Base-by-base conservation (phyloP, 2,888 invertebrate genomes). In the Stictocephala bisonia region DNA sequence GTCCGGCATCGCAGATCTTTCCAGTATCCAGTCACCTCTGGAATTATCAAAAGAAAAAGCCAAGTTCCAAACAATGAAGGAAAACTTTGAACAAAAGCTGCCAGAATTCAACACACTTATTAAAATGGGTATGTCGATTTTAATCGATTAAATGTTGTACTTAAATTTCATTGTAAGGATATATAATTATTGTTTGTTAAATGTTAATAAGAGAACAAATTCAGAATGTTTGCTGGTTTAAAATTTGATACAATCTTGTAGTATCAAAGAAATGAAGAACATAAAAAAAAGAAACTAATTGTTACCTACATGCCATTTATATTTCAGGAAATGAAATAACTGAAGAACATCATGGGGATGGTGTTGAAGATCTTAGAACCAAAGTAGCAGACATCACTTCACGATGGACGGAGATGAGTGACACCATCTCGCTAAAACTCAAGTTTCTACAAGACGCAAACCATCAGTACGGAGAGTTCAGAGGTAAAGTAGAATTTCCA, bases 381-480 rank as follows among this genome's bases (percentile, higher is more conserved):
- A 87, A 88, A 71, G 88, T 91, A 75, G 91, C 91, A 41, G 88
- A 87, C 70, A 84, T 93, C 53, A 92, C 90, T 84, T 90, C 91
- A 56, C 86, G 89, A 76, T 93, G 93, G 93, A 90, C 88, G 51
- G 87, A 88, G 79, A 89, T 90, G 66, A 91, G 90, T 29, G 89
- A 90, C 82, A 85, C 87, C 60, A 89, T 92, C 53, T 91, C 91
- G 81, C 90, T 90, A 80, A 79, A 90, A 50, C 89, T 91, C 80
- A 89, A 85, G 26, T 85, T 83, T 77, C 85, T 93, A 75, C 90
- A 90, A 79, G 92, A 93, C 82, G 92, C 93, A 70, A 91, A 92
- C 81, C 90, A 89, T 79, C 91, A 93, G 83, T 88, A 91, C 80
- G 92, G 92, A 73, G 93, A 93, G 86, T 90, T 93, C 75, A 82